phyloP scores from a whole-genome alignment of 2,888 invertebrate species.

The Melanotus villosus region DNA sequence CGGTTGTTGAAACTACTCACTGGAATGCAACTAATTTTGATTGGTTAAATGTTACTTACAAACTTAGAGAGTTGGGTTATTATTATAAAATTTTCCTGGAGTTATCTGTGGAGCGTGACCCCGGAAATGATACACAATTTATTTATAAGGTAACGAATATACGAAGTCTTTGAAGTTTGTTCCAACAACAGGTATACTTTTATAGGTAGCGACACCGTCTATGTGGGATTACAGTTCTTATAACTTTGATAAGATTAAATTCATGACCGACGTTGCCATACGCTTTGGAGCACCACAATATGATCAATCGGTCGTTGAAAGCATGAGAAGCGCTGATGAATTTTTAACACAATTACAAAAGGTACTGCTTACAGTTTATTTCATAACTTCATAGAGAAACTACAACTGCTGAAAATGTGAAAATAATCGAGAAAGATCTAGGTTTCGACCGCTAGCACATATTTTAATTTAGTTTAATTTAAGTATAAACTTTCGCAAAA shows the following conservation, averaged over 20 bases:
- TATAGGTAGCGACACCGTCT: slow-evolving; percentile 27
- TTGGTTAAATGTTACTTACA: slow-evolving; percentile 61
- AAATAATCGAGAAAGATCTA: too few species aligned
- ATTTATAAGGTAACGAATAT: slow-evolving; percentile 36
- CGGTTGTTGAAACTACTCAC: slow-evolving; percentile 68
- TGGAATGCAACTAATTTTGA: slow-evolving; percentile 67
- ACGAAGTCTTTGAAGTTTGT: too few species aligned
- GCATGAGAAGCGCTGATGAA: slow-evolving; percentile 22
- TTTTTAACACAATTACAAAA: slow-evolving; percentile 27
- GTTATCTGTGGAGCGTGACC: slow-evolving; percentile 11
- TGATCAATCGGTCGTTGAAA: background rate
- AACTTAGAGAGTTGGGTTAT: slow-evolving; percentile 61
- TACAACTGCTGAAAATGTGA: too few species aligned
- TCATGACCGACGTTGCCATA: slow-evolving; percentile 34
- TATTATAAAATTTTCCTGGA: slow-evolving; percentile 59
- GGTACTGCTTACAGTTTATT: slow-evolving; percentile 1
- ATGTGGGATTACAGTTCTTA: slow-evolving; percentile 28
- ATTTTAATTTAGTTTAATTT: too few species aligned
- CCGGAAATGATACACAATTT: background rate
- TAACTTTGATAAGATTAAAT: slow-evolving; percentile 28
- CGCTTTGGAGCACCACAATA: slow-evolving; percentile 15
- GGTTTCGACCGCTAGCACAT: too few species aligned
- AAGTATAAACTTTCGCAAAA: too few species aligned
- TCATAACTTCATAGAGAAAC: too few species aligned
- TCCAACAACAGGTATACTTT: too few species aligned